Evolutionary conservation across 2,113 vertebrate species (phyloP), one percentile per base, ranked within the genome.

Genomic region (Phyllopteryx taeniolatus): DNA sequence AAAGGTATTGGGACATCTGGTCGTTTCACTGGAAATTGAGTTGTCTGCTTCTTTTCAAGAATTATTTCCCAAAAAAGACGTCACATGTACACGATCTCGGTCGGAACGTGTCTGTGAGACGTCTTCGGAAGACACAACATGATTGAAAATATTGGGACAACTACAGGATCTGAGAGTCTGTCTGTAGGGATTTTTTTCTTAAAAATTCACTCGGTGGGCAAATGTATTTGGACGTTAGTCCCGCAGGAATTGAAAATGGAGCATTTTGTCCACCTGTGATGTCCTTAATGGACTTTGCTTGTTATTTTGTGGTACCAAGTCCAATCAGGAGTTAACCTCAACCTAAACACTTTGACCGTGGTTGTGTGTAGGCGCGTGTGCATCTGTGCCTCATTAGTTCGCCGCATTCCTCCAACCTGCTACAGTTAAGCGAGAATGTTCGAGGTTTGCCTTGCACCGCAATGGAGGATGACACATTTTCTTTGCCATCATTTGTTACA

Each of bases 371-470:
- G 2, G 81, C 83, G 81, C 74, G 56, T 63, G 68, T 59, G 51
- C 82, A 71, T 84, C 74, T 79, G 70, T 67, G 61, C 60, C 51
- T 46, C 61, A 64, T 85, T 75, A 80, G 47, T 67, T 42, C 42
- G 49, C 14, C 31, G 44, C 62, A 79, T 51, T 77, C 31, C 39
- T 71, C 12, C 31, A 54, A 70, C 78, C 22, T 27, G 39, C 15
- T 71, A 63, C 51, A 66, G 44, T 54, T 13, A 15, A 44, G 60
- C 15, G 72, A 56, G 62, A 75, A 60, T 31, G 13, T 39, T 9
- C 53, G 44, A 47, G 56, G 71, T 60, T 57, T 57, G 9, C 46
- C 11, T 57, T 57, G n/a, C 54, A 22, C 20, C 54, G 10, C 54
- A 47, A 27, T 57, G 54, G 11, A 22, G n/a, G 8, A 56, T 1